phyloP scores from a whole-genome alignment of 2,888 invertebrate genomes.

The Microplitis manilae region DNA sequence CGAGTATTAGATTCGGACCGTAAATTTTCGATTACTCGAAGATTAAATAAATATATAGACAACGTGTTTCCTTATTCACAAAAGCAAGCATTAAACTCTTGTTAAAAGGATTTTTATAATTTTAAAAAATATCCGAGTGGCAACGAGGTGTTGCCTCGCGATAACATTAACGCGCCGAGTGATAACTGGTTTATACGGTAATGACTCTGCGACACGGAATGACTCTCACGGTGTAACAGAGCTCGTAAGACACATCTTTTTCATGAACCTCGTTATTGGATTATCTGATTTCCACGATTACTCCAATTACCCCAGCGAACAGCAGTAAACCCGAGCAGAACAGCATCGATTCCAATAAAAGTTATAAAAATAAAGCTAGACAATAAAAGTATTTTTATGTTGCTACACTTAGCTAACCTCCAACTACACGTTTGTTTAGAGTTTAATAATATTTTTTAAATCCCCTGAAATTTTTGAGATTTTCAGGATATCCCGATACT shows the following conservation, averaged over 20 bases:
- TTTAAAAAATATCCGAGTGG: slow-evolving; percentile 14
- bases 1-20: too few relatives aligned
- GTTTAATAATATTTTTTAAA: too few relatives aligned
- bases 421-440: too few relatives aligned
- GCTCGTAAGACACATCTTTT: slow-evolving; percentile 12
- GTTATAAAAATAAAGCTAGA: background rate
- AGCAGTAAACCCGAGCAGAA: slow-evolving; percentile 6
- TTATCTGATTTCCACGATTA: slow-evolving; percentile 41
- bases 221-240: slow-evolving; percentile 45
- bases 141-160: slow-evolving; percentile 49
- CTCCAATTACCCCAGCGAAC: slow-evolving; percentile 37
- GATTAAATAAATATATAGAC: background rate
- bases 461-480: too few relatives aligned
- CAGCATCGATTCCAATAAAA: background rate
- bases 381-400: background rate
- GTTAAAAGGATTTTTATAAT: background rate
- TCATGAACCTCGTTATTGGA: slow-evolving; percentile 27
- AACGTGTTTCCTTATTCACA: background rate
- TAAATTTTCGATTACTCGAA: too few relatives aligned
- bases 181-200: slow-evolving; percentile 54
- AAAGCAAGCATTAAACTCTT: background rate
- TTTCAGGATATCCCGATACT: slow-evolving; percentile 3
- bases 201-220: slow-evolving; percentile 53
- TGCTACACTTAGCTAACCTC: too few relatives aligned
- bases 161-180: slow-evolving; percentile 50